Evolutionary conservation across 2,888 invertebrate genomes (phyloP).

Genomic region (Thumatha senex): DNA sequence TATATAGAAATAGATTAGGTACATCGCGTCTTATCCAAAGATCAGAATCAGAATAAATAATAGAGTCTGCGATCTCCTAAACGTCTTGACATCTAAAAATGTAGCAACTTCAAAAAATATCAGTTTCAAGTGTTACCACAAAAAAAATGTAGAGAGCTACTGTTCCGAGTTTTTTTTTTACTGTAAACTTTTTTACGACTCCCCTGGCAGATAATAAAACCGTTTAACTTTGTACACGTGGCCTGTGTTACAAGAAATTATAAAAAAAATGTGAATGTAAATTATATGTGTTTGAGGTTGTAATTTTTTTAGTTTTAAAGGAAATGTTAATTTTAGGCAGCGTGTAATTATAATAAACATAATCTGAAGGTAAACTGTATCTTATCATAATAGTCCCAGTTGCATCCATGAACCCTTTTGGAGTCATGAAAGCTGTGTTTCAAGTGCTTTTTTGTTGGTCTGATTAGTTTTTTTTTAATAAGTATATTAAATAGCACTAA

Average conservation of each 20-base stretch:
- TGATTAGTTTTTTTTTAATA: too few species aligned
- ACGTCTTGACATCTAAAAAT: background rate
- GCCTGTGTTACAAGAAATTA: conserved; percentile 4
- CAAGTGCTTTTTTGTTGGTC: too few species aligned
- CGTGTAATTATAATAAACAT: background rate
- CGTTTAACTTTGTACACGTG: conserved; percentile 10
- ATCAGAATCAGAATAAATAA: too few species aligned
- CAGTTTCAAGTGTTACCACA: conserved; percentile 20
- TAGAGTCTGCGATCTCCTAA: too few species aligned
- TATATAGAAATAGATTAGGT: too few species aligned
- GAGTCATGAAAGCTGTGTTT: too few species aligned
- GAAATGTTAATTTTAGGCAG: background rate
- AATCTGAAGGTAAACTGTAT: too few species aligned
- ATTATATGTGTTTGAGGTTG: background rate
- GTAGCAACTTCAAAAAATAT: conserved; percentile 9
- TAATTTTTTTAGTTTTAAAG: background rate
- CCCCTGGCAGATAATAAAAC: conserved; percentile 5
- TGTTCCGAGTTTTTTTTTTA: conserved; percentile 11
- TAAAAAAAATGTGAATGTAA: background rate
- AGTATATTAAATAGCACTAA: too few species aligned
- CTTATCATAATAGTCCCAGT: too few species aligned
- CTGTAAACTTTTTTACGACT: conserved; percentile 8
- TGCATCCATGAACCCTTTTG: too few species aligned
- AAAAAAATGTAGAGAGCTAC: conserved; percentile 13
- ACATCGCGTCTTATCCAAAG: too few species aligned